Conservation (phyloP, 2,113 vertebrate genomes). For the Scomber japonicus region DNA sequence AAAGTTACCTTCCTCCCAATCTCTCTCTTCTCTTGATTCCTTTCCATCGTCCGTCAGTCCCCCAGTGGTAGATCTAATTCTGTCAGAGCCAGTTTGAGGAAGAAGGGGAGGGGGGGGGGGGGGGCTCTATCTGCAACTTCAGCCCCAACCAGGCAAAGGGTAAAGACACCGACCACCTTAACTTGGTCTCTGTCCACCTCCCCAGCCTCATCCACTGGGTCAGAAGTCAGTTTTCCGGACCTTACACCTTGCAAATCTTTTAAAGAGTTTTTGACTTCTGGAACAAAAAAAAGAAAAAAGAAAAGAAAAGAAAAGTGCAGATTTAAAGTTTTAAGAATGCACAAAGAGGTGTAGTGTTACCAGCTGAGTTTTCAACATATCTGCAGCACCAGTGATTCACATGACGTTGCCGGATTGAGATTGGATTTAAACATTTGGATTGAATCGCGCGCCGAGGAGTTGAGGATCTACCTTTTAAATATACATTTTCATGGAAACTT, state of each 20-base stretch:
- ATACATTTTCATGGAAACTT: conserved; percentile 60
- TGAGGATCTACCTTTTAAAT: conserved; percentile 26
- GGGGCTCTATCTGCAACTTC: conserved; percentile 41
- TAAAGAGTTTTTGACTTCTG: conserved; percentile 1
- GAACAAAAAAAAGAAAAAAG: background rate
- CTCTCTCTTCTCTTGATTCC: conserved; percentile 7
- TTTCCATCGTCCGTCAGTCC: conserved; percentile 25
- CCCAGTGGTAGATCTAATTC: conserved; percentile 65
- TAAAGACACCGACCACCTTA: conserved; percentile 51
- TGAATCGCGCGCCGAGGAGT: conserved; percentile 9
- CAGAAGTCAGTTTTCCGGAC: conserved; percentile 22
- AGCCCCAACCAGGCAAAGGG: conserved; percentile 59
- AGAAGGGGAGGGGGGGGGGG: conserved; percentile 8
- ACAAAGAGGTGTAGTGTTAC: conserved; percentile 24
- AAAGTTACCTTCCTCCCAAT: conserved; percentile 86
- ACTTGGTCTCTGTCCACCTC: conserved; percentile 57
- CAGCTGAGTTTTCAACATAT: background rate
- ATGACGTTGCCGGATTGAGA: background rate
- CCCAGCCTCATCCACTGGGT: conserved; percentile 42
- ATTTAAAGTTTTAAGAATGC: conserved; percentile 6
- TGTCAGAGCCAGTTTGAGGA: conserved; percentile 40
- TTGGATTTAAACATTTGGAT: conserved; percentile 54
- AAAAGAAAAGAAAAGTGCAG: conserved; percentile 1
- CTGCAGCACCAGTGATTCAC: background rate
- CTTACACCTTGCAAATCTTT: background rate